A percentile compares a stretch with the other conserved stretches of the same genome.
phyloP scores from a whole-genome alignment of 2,797 vertebrate genomes.

The Chelmon rostratus region DNA sequence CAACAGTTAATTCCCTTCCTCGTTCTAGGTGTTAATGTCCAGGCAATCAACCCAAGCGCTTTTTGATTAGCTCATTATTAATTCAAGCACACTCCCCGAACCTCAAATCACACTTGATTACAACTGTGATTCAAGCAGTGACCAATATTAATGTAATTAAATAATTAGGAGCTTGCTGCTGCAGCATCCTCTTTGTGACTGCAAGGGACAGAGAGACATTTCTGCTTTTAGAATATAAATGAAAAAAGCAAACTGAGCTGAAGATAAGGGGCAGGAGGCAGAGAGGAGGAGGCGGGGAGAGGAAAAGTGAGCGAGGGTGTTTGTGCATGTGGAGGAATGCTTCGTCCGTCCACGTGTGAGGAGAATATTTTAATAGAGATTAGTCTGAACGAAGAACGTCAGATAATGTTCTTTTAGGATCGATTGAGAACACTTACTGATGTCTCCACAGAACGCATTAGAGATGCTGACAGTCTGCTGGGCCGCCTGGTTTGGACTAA shows the following conservation, averaged over 20 bases:
- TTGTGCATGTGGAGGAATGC: conserved; percentile 14
- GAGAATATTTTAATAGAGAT: conserved; percentile 39
- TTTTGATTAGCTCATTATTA: conserved; percentile 86
- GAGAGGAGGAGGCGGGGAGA: neutral
- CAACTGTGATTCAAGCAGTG: conserved; percentile 80
- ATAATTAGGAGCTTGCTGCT: conserved; percentile 78
- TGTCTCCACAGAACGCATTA: conserved; percentile 32
- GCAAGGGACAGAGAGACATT: conserved; percentile 44
- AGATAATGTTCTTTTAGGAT: conserved; percentile 43
- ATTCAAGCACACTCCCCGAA: conserved; percentile 81
- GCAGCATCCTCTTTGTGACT: conserved; percentile 58
- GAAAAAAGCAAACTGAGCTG: conserved; percentile 46
- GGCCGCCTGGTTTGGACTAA: conserved; percentile 13
- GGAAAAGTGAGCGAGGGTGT: neutral
- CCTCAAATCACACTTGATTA: conserved; percentile 86
- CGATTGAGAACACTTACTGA: conserved; percentile 31
- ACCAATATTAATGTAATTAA: conserved; percentile 85
- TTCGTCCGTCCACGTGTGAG: conserved; percentile 28
- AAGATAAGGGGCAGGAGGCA: neutral
- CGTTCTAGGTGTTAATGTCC: conserved; percentile 71
- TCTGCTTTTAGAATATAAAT: conserved; percentile 67
- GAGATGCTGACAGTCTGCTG: conserved; percentile 10
- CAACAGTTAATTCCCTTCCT: conserved; percentile 62
- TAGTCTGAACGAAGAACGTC: conserved; percentile 42
- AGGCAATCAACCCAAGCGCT: conserved; percentile 80